These are phyloP conservation scores for Pseudococcus jackbeardsleyi DNA, from an alignment of 2,888 invertebrate species.

Conservation along the genomic window DNA sequence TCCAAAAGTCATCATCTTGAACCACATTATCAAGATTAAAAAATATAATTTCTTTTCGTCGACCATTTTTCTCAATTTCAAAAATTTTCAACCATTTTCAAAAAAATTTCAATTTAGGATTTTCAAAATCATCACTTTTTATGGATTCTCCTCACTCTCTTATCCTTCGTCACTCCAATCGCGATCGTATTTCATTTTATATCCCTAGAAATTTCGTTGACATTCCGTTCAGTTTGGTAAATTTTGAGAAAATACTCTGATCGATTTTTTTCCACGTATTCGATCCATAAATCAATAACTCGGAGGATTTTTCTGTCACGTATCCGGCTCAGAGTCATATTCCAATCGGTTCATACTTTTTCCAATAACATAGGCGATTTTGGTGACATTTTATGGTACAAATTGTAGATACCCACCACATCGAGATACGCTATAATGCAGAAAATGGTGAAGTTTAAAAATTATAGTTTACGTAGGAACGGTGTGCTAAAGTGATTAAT, in stretches of 20 bases:
- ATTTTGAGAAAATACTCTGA: neutral
- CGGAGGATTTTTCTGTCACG: slow-evolving; percentile 19
- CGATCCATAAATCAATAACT: neutral
- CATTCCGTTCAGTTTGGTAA: too few relatives aligned
- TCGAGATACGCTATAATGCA: neutral
- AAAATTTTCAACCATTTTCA: too few relatives aligned
- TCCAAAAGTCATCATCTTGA: too few relatives aligned
- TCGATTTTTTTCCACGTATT: neutral
- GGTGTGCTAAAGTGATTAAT: slow-evolving; percentile 56
- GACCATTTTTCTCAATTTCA: too few relatives aligned
- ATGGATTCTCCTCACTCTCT: too few relatives aligned
- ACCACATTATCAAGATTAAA: too few relatives aligned
- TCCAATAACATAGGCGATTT: neutral
- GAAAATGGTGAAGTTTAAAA: slow-evolving; percentile 38
- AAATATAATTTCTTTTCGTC: too few relatives aligned
- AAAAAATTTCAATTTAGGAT: too few relatives aligned
- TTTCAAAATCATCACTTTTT: too few relatives aligned
- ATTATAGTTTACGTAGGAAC: slow-evolving; percentile 28
- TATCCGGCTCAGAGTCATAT: neutral
- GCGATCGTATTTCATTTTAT: too few relatives aligned
- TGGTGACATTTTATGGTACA: neutral
- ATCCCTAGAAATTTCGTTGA: too few relatives aligned
- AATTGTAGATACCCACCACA: neutral
- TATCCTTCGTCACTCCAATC: too few relatives aligned
- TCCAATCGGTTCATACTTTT: neutral